Percentiles rank a stretch among this genome's conserved stretches.
Conservation (phyloP, 1,140 invertebrate species). For the Saccostrea cuccullata region DNA sequence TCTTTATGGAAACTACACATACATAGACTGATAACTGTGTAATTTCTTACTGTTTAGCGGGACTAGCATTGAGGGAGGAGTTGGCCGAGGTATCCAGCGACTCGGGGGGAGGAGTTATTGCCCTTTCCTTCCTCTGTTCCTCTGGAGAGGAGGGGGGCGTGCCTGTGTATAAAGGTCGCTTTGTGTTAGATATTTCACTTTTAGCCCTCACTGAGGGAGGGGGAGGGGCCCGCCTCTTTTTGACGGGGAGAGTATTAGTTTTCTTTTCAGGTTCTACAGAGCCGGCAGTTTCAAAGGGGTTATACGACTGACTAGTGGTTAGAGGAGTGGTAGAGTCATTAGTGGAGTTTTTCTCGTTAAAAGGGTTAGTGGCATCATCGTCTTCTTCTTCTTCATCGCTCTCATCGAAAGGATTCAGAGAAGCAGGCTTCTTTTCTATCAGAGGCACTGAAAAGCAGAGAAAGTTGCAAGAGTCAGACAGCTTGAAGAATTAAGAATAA, state of each 20-base stretch:
- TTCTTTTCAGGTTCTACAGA: conserved; percentile 16
- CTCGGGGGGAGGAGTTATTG: conserved; percentile 69
- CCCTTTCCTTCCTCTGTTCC: conserved; percentile 62
- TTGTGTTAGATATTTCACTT: conserved; percentile 52
- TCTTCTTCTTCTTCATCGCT: conserved; percentile 41
- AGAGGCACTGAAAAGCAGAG: conserved; percentile 56
- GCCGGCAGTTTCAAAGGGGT: conserved; percentile 6
- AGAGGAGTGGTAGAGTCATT: conserved; percentile 32
- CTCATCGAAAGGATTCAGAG: conserved; percentile 65
- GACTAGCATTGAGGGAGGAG: conserved; percentile 42
- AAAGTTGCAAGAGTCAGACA: neutral
- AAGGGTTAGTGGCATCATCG: conserved; percentile 57
- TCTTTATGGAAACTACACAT: too few relatives aligned
- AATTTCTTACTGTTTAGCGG: conserved; percentile 41
- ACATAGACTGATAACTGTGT: neutral
- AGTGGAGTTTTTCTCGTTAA: conserved; percentile 56
- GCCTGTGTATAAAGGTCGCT: conserved; percentile 69
- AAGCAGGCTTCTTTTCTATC: neutral
- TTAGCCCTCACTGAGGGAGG: conserved; percentile 38
- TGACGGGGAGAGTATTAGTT: conserved; percentile 21
- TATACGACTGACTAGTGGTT: neutral
- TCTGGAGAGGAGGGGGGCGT: conserved; percentile 70
- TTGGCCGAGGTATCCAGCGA: conserved; percentile 34
- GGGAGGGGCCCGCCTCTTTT: conserved; percentile 50
- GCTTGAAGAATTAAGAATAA: neutral